Evolutionary conservation across 2,113 vertebrate species (phyloP), one percentile per base, ranked within the genome.

Genomic region (Triplophysa tibetana): DNA sequence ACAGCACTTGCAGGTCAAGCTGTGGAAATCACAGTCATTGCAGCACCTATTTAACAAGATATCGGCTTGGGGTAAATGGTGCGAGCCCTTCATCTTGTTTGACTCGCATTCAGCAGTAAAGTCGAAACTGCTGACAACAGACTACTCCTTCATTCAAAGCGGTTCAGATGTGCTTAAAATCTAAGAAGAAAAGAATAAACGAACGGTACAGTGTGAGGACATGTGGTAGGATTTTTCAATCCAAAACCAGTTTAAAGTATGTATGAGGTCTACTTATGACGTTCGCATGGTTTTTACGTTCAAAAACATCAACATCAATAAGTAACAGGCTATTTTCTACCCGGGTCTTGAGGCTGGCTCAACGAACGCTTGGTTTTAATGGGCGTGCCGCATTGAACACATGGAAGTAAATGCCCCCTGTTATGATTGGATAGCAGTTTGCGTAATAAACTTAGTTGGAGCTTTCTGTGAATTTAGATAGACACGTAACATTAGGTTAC

Each of bases 1-100:
- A 80, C 52, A 48, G 61, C 33, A 1, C 70, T 74, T 74, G 23
- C 50, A 58, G 62, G 78, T 80, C 62, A 74, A 61, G 66, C 58
- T 41, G 38, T 48, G 26, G 58, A 75, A 75, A 75, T 75, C 41
- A 45, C 38, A 45, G 73, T 29, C 23, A 1, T 29, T 29, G 60
- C 61, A 24, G 58, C 23, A 26, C 38, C 23, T 63, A 2, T 75
- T 75, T 50, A 75, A 75, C 21, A 24, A 75, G 73, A 63, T 75
- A 75, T 29, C 26, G 58, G 73, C 38, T 2, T 75, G 16, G 16
- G 60, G 10, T 58, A 58, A 58, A 58, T 58, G 54, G n/a, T 75
- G 23, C 6, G 3, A 50, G 48, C 16, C 60, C 38, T 63, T 75
- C 58, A 29, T 63, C 23, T 50, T 3, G 26, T 41, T 8, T 48